Conservation (phyloP, 1,140 invertebrate species). For the Sminthurinus signatus region DNA sequence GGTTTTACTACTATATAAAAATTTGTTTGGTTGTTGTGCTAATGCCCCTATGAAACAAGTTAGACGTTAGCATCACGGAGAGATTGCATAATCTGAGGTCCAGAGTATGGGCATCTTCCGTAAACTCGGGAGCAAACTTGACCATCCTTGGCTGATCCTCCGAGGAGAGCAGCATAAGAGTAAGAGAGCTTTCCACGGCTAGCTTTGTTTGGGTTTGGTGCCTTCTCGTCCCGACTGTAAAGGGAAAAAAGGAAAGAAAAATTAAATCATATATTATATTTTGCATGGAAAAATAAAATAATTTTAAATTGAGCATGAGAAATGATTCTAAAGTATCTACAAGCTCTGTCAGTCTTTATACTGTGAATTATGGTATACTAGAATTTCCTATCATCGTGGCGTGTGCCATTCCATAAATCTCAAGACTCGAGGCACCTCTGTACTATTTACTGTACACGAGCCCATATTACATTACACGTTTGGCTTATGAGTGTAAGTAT, state of each 20-base stretch:
- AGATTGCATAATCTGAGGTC: conserved; percentile 31
- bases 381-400: too few relatives aligned
- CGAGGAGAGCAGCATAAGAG: conserved; percentile 34
- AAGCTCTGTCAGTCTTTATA: too few relatives aligned
- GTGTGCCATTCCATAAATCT: too few relatives aligned
- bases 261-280: conserved; percentile 8
- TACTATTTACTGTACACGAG: too few relatives aligned
- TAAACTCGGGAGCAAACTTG: conserved; percentile 32
- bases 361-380: too few relatives aligned
- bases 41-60: too few relatives aligned
- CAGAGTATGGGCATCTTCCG: conserved; percentile 34
- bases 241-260: conserved; percentile 6
- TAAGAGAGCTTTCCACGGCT: conserved; percentile 36
- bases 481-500: too few relatives aligned
- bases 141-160: conserved; percentile 22
- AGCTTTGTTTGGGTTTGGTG: conserved; percentile 26
- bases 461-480: too few relatives aligned
- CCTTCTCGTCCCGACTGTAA: conserved; percentile 36
- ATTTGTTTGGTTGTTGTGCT: too few relatives aligned
- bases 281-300: not conserved
- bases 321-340: too few relatives aligned
- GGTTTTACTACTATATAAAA: not conserved
- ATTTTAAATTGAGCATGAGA: too few relatives aligned
- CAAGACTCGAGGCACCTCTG: too few relatives aligned
- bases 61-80: conserved; percentile 29